Evolutionary conservation across 2,797 vertebrate species (phyloP), one percentile per base, ranked within the genome.

Genomic region (Tapirus indicus): DNA sequence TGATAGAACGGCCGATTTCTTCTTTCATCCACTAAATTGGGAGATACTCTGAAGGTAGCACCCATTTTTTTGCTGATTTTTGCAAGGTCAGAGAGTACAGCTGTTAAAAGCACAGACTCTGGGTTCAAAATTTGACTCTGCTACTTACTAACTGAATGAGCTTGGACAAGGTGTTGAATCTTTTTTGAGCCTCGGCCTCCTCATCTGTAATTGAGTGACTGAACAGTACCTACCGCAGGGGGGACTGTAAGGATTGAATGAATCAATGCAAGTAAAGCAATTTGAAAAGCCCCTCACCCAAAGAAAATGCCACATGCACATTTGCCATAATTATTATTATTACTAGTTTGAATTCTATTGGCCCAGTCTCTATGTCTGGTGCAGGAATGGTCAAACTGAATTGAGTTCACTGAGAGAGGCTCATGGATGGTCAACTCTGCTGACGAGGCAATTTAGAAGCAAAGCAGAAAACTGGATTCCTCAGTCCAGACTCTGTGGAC

Each of bases 121-220:
- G 58, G 84, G 64, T 71, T 77, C 1, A 0, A 80, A 68, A 94
- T 97, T 90, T 94, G 92, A 27, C 56, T 92, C 95, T 82, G 89
- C 47, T 82, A 41, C 13, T 64, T 52, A 58, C 17, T 38, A 20
- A 62, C 56, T 60, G 62, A 86, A 29, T 88, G 78, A 52, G 47
- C 32, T 35, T 35, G 79, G 27, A 0, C 25, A 41, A 85, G 12
- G 14, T 71, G 9, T 18, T 41, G 79, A 87, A 20, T 41, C n/a
- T 71, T 0, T 0, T 0, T 0, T 1, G 49, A 83, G 41, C 64
- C 54, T 64, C 29, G 13, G 62, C 60, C 25, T 54, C 47, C 44
- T 71, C 47, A 9, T n/a, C 91, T 35, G 0, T 2, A 27, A 12
- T 56, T 49, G 56, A 52, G 56, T 89, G 60, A 47, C 35, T 35